Base-by-base conservation (phyloP, 2,797 vertebrate species). In the Calcarius lapponicus region DNA sequence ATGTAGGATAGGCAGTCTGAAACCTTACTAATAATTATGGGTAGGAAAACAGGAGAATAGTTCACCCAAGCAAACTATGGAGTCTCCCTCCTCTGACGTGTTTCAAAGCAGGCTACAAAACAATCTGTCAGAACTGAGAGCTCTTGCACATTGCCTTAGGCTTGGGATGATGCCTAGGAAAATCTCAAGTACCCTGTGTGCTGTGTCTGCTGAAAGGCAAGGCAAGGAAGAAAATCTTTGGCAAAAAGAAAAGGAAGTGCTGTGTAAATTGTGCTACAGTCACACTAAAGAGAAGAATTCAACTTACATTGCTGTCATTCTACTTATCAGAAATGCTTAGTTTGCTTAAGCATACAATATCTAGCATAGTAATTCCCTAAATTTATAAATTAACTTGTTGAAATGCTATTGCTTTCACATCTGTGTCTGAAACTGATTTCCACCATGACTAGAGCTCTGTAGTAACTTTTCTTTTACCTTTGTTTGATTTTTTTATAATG, bases 341-440 rank as follows among this genome's bases (percentile, higher is more conserved):
- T 92, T 86, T 76, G 67, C 54, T 88, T 71, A 84, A 90, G 66
- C 67, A 72, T 17, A 45, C 20, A 57, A 60, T 69, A 50, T 54
- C 57, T 69, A 88, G 57, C 31, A 66, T 22, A 79, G 38, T 64
- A 93, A 86, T 76, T 95, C 71, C 71, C 64, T 92, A 50, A 47
- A 61, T 93, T 70, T 93, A 86, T 91, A 95, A 94, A 94, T 85
- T 84, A 92, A 50, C 62, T 73, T 80, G 32, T 84, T 87, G 60
- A 96, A 80, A 92, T 72, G 34, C 36, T 90, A 28, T 80, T 95
- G 31, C 53, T 95, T 93, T 95, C 81, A 57, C 26, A 38, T 54
- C 22, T 82, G 54, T 66, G 57, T 87, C 71, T 96, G 61, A 91
- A 94, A 97, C 58, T 56, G 48, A 92, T 95, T 97, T 97, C 72